These are phyloP conservation scores for Tinea semifulvella DNA, from an alignment of 2,888 invertebrate species.

Conservation along the genomic window DNA sequence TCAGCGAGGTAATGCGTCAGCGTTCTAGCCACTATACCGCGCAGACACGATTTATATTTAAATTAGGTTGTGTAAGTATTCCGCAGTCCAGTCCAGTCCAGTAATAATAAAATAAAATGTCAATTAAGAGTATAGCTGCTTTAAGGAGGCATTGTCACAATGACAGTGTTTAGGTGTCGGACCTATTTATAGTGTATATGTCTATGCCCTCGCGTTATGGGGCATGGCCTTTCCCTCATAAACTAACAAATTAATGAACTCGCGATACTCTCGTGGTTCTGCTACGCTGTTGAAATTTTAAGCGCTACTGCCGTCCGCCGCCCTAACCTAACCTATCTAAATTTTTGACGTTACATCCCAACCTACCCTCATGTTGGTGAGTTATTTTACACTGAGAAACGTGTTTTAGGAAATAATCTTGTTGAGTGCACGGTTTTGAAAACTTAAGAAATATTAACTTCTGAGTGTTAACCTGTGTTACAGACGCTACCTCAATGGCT, in stretches of 20 bases:
- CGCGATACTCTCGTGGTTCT: constrained; percentile 39
- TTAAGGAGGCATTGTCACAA: too few relatives aligned
- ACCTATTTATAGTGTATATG: too few relatives aligned
- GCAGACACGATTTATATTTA: too few relatives aligned
- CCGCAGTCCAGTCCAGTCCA: too few relatives aligned
- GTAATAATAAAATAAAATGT: too few relatives aligned
- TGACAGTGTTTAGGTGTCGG: too few relatives aligned
- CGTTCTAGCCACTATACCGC: too few relatives aligned
- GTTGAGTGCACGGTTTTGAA: background rate
- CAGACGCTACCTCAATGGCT: background rate
- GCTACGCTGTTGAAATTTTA: constrained; percentile 51
- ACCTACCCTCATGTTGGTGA: background rate
- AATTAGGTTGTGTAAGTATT: too few relatives aligned
- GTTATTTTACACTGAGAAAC: background rate
- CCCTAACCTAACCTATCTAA: constrained; percentile 9
- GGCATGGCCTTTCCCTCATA: constrained; percentile 52
- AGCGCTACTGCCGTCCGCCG: constrained; percentile 30
- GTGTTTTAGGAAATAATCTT: background rate
- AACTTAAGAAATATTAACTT: background rate
- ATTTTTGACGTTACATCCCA: constrained; percentile 4
- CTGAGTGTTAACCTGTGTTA: background rate
- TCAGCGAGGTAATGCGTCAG: too few relatives aligned
- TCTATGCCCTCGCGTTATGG: constrained; percentile 32
- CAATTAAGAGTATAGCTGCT: too few relatives aligned
- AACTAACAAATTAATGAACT: constrained; percentile 61